These are phyloP conservation scores for Cepaea hortensis DNA, from an alignment of 2,888 invertebrate genomes.

Conservation along the genomic window DNA sequence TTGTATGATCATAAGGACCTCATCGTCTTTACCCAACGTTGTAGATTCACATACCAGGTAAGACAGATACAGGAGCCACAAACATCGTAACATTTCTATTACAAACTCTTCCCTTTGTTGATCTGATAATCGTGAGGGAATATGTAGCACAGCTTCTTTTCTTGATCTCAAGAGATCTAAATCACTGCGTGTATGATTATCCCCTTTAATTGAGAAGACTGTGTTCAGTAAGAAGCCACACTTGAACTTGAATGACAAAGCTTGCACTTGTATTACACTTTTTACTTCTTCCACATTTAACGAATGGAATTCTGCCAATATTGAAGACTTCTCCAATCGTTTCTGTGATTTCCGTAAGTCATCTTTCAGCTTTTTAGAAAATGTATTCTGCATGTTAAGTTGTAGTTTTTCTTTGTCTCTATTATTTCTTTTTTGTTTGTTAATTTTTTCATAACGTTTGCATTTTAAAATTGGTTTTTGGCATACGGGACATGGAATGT, in stretches of 20 bases:
- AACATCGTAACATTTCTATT: conserved; percentile 12
- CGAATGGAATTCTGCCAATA: neutral
- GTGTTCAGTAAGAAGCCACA: conserved; percentile 21
- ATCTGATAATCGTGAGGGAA: conserved; percentile 49
- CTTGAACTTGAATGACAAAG: conserved; percentile 28
- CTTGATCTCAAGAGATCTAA: conserved; percentile 33
- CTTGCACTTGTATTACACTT: conserved; percentile 6
- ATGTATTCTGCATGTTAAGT: neutral
- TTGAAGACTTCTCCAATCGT: neutral
- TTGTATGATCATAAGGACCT: neutral
- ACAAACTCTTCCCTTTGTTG: conserved; percentile 46
- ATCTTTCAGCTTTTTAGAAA: conserved; percentile 35
- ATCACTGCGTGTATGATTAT: conserved; percentile 39
- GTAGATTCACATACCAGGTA: neutral
- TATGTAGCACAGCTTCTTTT: conserved; percentile 28
- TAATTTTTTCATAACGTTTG: conserved; percentile 36
- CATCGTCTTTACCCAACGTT: neutral
- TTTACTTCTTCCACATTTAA: neutral
- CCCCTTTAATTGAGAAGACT: neutral
- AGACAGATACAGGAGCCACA: conserved; percentile 20
- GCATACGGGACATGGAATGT: conserved; percentile 44
- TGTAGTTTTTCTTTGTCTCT: neutral
- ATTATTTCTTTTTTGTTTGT: conserved; percentile 16
- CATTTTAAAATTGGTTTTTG: conserved; percentile 28
- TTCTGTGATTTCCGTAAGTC: conserved; percentile 56